phyloP scores from a whole-genome alignment of 2,888 invertebrate genomes.

The Diadegma fenestrale region DNA sequence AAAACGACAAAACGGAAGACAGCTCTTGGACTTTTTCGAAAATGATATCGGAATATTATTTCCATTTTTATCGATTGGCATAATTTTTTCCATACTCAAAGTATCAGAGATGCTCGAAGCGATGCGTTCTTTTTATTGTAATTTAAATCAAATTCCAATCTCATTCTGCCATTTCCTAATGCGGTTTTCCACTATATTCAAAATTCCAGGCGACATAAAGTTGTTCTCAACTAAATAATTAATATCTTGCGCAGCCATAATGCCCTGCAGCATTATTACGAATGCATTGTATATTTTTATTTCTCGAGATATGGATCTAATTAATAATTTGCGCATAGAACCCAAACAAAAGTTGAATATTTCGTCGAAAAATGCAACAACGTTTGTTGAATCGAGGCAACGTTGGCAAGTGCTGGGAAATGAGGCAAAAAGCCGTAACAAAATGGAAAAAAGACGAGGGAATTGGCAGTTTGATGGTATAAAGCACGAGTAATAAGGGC shows the following conservation, averaged over 20 bases:
- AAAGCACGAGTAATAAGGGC: background rate
- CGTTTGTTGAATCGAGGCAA: background rate
- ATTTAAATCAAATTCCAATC: too few relatives aligned
- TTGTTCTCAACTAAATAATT: background rate
- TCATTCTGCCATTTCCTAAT: too few relatives aligned
- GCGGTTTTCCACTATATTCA: too few relatives aligned
- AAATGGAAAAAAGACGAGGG: background rate
- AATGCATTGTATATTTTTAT: background rate
- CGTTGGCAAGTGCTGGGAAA: background rate
- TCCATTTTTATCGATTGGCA: too few relatives aligned
- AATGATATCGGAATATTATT: too few relatives aligned
- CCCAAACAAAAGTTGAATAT: background rate
- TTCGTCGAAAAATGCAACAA: background rate
- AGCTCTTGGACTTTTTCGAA: too few relatives aligned
- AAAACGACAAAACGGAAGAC: too few relatives aligned
- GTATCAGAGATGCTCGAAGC: too few relatives aligned
- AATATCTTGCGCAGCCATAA: background rate
- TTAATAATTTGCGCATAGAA: background rate
- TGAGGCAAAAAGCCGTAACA: background rate
- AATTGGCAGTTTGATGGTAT: background rate
- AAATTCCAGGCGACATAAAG: too few relatives aligned
- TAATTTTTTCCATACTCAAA: too few relatives aligned
- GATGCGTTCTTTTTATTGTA: too few relatives aligned
- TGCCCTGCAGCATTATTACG: background rate
- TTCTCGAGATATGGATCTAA: background rate